Evolutionary conservation across 2,113 vertebrate species (phyloP).

Genomic region (Mastomys coucha): DNA sequence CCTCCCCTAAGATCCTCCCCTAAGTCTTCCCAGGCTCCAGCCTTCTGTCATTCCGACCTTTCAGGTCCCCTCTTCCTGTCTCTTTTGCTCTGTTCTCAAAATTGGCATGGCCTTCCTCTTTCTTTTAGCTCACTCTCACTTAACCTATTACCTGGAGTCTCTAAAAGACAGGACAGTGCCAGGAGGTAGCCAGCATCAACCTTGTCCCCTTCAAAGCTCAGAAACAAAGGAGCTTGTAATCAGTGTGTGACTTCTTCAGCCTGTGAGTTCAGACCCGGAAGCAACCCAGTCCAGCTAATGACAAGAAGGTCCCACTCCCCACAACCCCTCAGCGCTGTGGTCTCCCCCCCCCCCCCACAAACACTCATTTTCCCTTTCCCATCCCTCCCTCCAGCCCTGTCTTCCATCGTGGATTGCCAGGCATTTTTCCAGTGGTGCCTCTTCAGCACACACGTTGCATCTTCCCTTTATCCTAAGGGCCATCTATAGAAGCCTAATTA

Average conservation of each 20-base stretch:
- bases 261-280: not conserved
- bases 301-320: not conserved
- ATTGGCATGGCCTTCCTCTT: not conserved
- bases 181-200: not conserved
- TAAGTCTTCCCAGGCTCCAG: accelerated
- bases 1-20: not conserved
- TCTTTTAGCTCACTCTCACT: not conserved
- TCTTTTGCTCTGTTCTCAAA: not conserved
- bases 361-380: no score
- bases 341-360: no score
- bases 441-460: accelerated
- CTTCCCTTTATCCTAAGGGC: not conserved
- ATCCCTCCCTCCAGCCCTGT: not conserved
- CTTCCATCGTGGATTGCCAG: not conserved
- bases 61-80: accelerated
- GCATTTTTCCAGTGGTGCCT: no score
- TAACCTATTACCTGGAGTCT: not conserved
- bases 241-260: not conserved
- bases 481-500: not conserved
- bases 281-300: not conserved
- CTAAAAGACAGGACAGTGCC: not conserved
- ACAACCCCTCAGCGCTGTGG: not conserved
- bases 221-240: accelerated
- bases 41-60: not conserved
- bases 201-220: not conserved